Evolutionary conservation across 2,888 invertebrate species (phyloP).

Genomic region (Chloromyia formosa): DNA sequence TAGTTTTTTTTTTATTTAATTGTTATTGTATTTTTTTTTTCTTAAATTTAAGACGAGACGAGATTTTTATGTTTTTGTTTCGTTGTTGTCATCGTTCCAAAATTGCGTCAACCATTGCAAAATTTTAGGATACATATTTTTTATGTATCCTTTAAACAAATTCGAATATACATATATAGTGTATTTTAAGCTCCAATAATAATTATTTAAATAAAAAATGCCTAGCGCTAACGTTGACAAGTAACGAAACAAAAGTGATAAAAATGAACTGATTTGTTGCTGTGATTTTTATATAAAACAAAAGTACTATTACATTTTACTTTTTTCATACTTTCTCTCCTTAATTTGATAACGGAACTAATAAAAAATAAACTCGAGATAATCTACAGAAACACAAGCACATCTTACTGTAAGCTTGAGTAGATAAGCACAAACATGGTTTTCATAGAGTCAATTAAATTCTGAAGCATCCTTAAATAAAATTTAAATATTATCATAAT

Average conservation of each 20-base stretch:
- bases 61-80: slow-evolving; percentile 42
- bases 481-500: slow-evolving; percentile 2
- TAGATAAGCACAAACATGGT: background rate
- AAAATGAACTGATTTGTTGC: slow-evolving; percentile 63
- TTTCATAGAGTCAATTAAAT: slow-evolving; percentile 4
- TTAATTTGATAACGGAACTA: slow-evolving; percentile 24
- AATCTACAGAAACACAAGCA: slow-evolving; percentile 31
- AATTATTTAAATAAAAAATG: background rate
- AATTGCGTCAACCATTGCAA: background rate
- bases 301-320: slow-evolving; percentile 32
- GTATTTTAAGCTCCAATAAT: background rate
- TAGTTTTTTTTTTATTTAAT: slow-evolving; percentile 29
- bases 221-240: slow-evolving; percentile 50
- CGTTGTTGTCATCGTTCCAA: slow-evolving; percentile 14
- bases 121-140: background rate
- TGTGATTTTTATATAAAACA: slow-evolving; percentile 59
- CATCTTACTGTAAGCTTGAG: slow-evolving; percentile 24
- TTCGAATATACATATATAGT: background rate
- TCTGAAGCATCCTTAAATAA: background rate
- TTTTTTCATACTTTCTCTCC: slow-evolving; percentile 11
- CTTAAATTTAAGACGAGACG: slow-evolving; percentile 42
- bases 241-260: slow-evolving; percentile 54
- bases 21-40: slow-evolving; percentile 25
- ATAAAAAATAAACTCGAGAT: background rate
- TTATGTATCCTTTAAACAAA: background rate